phyloP scores from a whole-genome alignment of 2,888 invertebrate genomes.

The Monoplex corrugatus region DNA sequence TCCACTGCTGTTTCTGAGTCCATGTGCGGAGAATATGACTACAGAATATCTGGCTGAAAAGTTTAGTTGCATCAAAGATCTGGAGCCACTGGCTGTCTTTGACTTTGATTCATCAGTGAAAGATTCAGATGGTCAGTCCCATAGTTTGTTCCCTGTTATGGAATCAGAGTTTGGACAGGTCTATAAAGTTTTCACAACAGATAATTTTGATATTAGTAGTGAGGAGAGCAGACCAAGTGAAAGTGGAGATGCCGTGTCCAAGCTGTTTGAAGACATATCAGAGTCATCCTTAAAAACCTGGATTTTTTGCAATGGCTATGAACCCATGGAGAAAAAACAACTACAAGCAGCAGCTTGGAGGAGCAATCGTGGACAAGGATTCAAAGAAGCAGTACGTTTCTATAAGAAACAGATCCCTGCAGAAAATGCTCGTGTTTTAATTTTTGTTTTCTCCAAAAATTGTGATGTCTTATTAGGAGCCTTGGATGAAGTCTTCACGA shows the following conservation, averaged over 20 bases:
- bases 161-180: constrained; percentile 54
- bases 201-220: constrained; percentile 59
- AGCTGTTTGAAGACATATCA: background rate
- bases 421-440: background rate
- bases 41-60: constrained; percentile 49
- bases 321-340: constrained; percentile 47
- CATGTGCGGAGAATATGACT: constrained; percentile 52
- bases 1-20: constrained; percentile 58
- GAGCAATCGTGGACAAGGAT: constrained; percentile 51
- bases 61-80: constrained; percentile 57
- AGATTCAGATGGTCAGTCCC: constrained; percentile 26
- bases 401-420: constrained; percentile 11
- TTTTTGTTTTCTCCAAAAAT: constrained; percentile 14
- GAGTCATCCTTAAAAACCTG: constrained; percentile 53
- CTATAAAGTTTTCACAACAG: constrained; percentile 59
- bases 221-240: constrained; percentile 15
- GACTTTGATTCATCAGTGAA: constrained; percentile 59
- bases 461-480: constrained; percentile 24
- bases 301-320: constrained; percentile 71
- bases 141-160: constrained; percentile 55
- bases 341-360: constrained; percentile 63
- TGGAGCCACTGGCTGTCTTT: constrained; percentile 61
- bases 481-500: constrained; percentile 37
- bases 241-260: background rate
- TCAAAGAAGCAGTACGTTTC: constrained; percentile 29